Conservation (phyloP, 2,888 invertebrate species). For the Exocentrus adspersus region DNA sequence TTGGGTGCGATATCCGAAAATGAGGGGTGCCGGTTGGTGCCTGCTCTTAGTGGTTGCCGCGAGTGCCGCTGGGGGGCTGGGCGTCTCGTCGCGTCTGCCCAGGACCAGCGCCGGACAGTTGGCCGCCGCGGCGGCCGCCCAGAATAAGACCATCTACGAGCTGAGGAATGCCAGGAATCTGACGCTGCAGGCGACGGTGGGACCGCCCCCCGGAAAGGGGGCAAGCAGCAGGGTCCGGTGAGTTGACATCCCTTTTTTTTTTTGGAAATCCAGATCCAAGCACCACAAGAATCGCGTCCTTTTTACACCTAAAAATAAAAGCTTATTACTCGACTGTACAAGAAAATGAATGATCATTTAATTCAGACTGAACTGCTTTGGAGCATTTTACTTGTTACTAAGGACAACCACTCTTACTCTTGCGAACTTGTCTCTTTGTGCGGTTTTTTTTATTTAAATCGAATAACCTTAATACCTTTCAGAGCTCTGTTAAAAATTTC, state of each 20-base stretch:
- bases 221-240: conserved; percentile 56
- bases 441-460: not conserved
- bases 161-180: conserved; percentile 49
- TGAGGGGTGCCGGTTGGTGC: conserved; percentile 58
- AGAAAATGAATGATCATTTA: no score
- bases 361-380: not conserved
- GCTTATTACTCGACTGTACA: no score
- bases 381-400: no score
- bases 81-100: conserved; percentile 66
- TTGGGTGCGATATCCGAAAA: conserved; percentile 31
- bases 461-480: not conserved
- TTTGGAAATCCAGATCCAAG: no score
- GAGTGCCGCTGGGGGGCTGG: conserved; percentile 44
- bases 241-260: no score
- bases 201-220: conserved; percentile 56
- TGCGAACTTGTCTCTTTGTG: not conserved
- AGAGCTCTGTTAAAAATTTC: not conserved
- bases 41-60: conserved; percentile 53
- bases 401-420: no score
- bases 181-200: conserved; percentile 49
- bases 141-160: conserved; percentile 60
- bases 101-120: conserved; percentile 70
- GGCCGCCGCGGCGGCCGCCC: conserved; percentile 61
- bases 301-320: no score
- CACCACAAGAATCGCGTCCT: no score